Evolutionary conservation across 1,140 invertebrate species (phyloP), one percentile per base, ranked within the genome.

Genomic region (Thrips palmi): DNA sequence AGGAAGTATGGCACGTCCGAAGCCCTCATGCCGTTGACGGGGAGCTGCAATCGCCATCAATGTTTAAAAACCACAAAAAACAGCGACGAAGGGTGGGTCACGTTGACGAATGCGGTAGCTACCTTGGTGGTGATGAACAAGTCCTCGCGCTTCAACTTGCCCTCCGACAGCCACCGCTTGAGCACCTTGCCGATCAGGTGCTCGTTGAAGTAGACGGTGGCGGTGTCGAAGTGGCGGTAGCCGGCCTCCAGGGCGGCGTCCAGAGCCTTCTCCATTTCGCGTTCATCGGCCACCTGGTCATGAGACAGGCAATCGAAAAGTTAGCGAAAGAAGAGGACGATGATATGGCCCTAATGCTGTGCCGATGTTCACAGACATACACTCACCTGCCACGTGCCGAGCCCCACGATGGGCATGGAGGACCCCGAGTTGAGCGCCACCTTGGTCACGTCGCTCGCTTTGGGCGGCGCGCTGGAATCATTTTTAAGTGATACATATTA

Each of bases 361-460:
- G n/a, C n/a, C n/a, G n/a, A n/a, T n/a, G n/a, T n/a, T n/a, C n/a
- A n/a, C n/a, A n/a, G n/a, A n/a, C n/a, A n/a, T n/a, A n/a, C n/a
- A n/a, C n/a, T 27, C 12, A 27, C 24, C 46, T 77, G 74, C 77
- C 77, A 84, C 41, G 78, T 82, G 36, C 80, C 79, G 44, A 80
- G 65, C 28, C 80, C 79, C 29, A 84, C 53, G 40, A 66, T 62
- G 0, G 80, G 78, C 72, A 83, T 83, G n/a, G n/a, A n/a, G n/a
- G n/a, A n/a, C n/a, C n/a, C n/a, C n/a, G n/a, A n/a, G n/a, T n/a
- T n/a, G n/a, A n/a, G n/a, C n/a, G n/a, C n/a, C n/a, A n/a, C n/a
- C n/a, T n/a, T n/a, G n/a, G n/a, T n/a, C n/a, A n/a, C n/a, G n/a
- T n/a, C n/a, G n/a, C n/a, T n/a, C n/a, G n/a, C n/a, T n/a, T n/a